Evolutionary conservation across 2,888 invertebrate genomes (phyloP), one percentile per base, ranked within the genome.

Genomic region (Chrysomela aeneicollis): DNA sequence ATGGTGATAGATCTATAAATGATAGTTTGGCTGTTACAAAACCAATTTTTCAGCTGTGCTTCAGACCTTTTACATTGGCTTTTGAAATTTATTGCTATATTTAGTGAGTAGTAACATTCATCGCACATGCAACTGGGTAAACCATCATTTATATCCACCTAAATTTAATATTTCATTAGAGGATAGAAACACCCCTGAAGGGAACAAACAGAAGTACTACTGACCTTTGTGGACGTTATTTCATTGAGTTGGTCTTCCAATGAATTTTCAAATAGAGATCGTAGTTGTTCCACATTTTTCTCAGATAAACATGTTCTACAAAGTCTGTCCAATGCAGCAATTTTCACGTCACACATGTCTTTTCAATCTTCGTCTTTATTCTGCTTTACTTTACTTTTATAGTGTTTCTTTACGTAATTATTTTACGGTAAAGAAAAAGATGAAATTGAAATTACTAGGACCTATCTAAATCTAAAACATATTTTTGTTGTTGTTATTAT

Each of bases 281-380:
- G 71, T 54, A 81, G 72, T 61, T 81, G 79, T 10, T 72, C 71
- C 35, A 70, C 61, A 58, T 72, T 66, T 70, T 76, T 79, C 71
- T 79, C 77, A 9, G 70, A 55, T 49, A 81, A 71, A 71, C 82
- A 82, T 21, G 80, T 81, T 55, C 82, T 73, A 69, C 82, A 82
- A 22, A 81, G 57, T 68, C 68, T 77, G 65, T 76, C 71, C 32
- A 80, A 63, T 61, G 79, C 77, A 59, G 75, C 71, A 22, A 74
- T 61, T 49, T 67, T 64, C 46, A 47, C 63, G 12, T 61, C 30
- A 21, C 58, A 66, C 63, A 68, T 61, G 6, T 26, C 6, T 26
- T 26, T 26, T 26, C 26, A n/a, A n/a, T n/a, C n/a, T n/a, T n/a
- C n/a, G n/a, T n/a, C n/a, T n/a, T n/a, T n/a, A n/a, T n/a, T n/a